These are phyloP conservation scores for Parasteatoda tepidariorum DNA, from an alignment of 1,140 invertebrate species.

Conservation along the genomic window DNA sequence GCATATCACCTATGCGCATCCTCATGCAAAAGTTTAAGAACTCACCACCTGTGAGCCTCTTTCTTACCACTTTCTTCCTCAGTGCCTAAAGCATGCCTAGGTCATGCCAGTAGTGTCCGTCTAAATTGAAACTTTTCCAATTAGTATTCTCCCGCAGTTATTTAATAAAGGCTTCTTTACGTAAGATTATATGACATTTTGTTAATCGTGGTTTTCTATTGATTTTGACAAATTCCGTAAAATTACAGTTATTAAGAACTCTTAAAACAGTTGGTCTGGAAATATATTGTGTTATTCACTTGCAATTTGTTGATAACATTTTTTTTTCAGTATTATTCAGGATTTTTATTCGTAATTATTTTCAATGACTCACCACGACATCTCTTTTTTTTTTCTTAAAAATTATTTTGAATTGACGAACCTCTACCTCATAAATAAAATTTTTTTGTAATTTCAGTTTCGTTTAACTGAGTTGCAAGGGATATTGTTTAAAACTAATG, in stretches of 20 bases:
- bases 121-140: neutral
- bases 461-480: neutral
- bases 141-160: neutral
- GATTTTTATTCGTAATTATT: neutral
- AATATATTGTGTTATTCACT: neutral
- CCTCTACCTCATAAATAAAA: neutral
- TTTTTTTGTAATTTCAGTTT: neutral
- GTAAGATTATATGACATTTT: neutral
- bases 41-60: too few relatives aligned
- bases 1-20: too few relatives aligned
- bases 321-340: neutral
- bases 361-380: neutral
- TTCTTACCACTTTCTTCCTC: too few relatives aligned
- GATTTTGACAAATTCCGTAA: neutral
- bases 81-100: too few relatives aligned
- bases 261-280: too few relatives aligned
- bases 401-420: neutral
- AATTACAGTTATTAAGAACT: neutral
- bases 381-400: neutral
- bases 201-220: neutral
- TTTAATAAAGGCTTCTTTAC: neutral
- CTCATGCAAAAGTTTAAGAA: too few relatives aligned
- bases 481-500: neutral
- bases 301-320: neutral
- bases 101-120: neutral